phyloP scores from a whole-genome alignment of 2,113 vertebrate genomes.

The Pontoporia blainvillei region DNA sequence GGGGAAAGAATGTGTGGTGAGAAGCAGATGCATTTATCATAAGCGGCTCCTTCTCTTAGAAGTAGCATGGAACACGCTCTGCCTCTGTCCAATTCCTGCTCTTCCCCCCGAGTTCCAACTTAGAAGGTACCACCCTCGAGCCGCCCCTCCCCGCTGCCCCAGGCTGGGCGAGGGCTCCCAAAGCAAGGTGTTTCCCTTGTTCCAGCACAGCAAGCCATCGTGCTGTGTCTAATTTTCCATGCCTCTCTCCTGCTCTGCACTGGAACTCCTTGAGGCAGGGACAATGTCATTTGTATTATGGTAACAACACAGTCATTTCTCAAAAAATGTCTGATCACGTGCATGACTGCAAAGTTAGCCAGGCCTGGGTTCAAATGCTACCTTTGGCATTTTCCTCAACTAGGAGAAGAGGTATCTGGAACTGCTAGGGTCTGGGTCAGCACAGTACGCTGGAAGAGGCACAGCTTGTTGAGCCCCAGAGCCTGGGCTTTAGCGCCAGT shows the following conservation, averaged over 20 bases:
- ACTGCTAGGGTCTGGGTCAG: neutral
- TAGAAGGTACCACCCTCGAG: neutral
- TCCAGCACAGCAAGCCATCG: accelerated
- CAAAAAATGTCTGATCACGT: neutral
- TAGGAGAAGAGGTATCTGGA: neutral
- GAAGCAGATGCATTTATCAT: neutral
- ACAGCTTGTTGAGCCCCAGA: neutral
- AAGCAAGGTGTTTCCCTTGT: neutral
- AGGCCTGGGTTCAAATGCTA: neutral
- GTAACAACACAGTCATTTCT: neutral
- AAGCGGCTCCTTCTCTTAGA: neutral
- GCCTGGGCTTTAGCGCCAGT: neutral
- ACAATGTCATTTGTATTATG: neutral
- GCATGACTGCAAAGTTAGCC: neutral
- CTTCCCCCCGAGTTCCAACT: neutral
- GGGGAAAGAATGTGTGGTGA: neutral
- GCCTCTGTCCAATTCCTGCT: neutral
- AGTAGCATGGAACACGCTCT: accelerated
- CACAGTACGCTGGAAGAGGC: accelerated
- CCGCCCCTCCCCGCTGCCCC: accelerated
- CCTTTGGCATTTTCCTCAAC: neutral
- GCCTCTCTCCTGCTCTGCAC: neutral
- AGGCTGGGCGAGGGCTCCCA: neutral
- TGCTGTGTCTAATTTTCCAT: neutral
- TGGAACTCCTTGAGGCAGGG: neutral